These are phyloP conservation scores for Sebastes nivosus DNA, from an alignment of 2,797 vertebrate species.

Conservation along the genomic window DNA sequence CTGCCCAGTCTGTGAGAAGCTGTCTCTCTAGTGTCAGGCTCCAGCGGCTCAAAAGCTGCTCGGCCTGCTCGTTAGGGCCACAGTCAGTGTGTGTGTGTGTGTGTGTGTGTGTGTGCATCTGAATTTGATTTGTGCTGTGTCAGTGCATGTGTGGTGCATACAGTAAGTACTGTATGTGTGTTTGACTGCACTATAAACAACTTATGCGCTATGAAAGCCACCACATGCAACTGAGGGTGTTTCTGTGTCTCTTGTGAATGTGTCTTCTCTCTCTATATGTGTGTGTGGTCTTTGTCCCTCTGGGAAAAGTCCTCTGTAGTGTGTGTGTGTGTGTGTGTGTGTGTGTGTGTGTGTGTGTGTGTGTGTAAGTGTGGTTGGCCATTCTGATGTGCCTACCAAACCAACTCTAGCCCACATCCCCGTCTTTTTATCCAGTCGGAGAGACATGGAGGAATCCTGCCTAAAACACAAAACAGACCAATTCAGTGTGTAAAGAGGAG, in stretches of 20 bases:
- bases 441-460: conserved; percentile 32
- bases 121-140: conserved; percentile 34
- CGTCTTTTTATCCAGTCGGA: conserved; percentile 37
- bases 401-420: conserved; percentile 35
- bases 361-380: conserved; percentile 23
- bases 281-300: conserved; percentile 37
- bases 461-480: conserved; percentile 33
- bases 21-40: conserved; percentile 33
- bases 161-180: neutral
- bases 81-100: conserved; percentile 5
- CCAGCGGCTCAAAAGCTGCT: conserved; percentile 43
- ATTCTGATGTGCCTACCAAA: conserved; percentile 45
- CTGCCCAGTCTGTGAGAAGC: conserved; percentile 43
- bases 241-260: conserved; percentile 31
- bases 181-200: conserved; percentile 12
- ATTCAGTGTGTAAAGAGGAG: conserved; percentile 9
- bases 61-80: conserved; percentile 60
- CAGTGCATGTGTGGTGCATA: conserved; percentile 11
- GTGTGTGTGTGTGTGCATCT: conserved; percentile 7
- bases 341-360: neutral
- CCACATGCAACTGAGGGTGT: neutral
- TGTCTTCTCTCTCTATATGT: neutral
- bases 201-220: neutral
- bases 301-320: conserved; percentile 30
- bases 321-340: conserved; percentile 8